Percentiles rank a stretch among this genome's conserved stretches.
Conservation (phyloP, 2,888 invertebrate genomes). For the Perizoma affinitatum region DNA sequence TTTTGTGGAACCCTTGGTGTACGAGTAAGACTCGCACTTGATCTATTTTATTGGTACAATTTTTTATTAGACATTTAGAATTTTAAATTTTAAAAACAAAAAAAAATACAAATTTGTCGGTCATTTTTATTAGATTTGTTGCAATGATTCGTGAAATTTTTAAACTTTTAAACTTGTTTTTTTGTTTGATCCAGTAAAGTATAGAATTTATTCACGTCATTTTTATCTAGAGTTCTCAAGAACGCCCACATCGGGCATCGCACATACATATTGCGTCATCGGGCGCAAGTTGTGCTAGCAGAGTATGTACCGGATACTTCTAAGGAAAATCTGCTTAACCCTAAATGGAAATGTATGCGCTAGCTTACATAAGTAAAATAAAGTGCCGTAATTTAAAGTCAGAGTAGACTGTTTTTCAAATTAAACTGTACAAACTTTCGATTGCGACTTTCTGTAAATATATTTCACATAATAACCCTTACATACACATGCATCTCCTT, state of each 20-base stretch:
- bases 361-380: conserved; percentile 45
- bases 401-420: conserved; percentile 41
- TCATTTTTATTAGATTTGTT: too few species aligned
- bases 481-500: too few species aligned
- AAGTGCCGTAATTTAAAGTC: conserved; percentile 36
- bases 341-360: conserved; percentile 57
- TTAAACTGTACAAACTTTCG: conserved; percentile 26
- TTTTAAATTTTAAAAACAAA: too few species aligned
- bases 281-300: conserved; percentile 39
- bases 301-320: conserved; percentile 54
- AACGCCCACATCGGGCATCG: conserved; percentile 5
- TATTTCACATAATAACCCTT: too few species aligned
- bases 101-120: too few species aligned
- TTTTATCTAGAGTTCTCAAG: conserved; percentile 7
- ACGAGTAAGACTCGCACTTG: too few species aligned
- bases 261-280: conserved; percentile 52
- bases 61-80: too few species aligned
- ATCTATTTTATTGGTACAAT: too few species aligned
- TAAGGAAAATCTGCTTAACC: conserved; percentile 63
- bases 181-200: neutral
- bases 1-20: too few species aligned
- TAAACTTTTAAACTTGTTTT: too few species aligned
- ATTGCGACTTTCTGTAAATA: too few species aligned
- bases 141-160: too few species aligned
- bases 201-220: neutral